phyloP scores from a whole-genome alignment of 2,113 vertebrate species.

The Oncorhynchus keta region DNA sequence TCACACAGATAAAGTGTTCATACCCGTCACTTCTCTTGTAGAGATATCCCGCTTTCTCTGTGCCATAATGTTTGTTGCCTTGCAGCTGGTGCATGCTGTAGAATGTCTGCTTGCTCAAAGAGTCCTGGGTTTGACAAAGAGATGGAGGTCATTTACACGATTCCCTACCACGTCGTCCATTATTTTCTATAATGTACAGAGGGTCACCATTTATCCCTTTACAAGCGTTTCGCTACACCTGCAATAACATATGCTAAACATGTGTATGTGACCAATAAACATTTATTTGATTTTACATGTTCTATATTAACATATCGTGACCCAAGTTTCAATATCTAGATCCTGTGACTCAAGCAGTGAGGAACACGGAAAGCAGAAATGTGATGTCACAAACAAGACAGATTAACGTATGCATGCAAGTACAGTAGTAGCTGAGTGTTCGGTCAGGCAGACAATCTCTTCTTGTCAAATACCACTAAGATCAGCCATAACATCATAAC shows the following conservation, averaged over 20 bases:
- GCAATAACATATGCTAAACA: too few species aligned
- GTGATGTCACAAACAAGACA: constrained; percentile 2
- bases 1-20: neutral
- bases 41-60: constrained; percentile 67
- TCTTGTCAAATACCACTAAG: neutral
- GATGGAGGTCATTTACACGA: neutral
- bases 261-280: too few species aligned
- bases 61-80: constrained; percentile 71
- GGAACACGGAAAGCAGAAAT: constrained; percentile 18
- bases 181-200: too few species aligned
- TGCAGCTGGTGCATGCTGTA: constrained; percentile 76
- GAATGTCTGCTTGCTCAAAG: constrained; percentile 57
- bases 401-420: neutral
- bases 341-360: neutral
- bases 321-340: too few species aligned
- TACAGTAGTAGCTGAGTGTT: neutral
- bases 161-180: too few species aligned
- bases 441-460: neutral
- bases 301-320: too few species aligned
- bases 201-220: too few species aligned
- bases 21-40: constrained; percentile 77
- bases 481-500: neutral
- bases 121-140: constrained; percentile 51
- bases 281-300: too few species aligned
- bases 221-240: too few species aligned